phyloP scores from a whole-genome alignment of 2,113 vertebrate genomes.

The Anoura caudifer region DNA sequence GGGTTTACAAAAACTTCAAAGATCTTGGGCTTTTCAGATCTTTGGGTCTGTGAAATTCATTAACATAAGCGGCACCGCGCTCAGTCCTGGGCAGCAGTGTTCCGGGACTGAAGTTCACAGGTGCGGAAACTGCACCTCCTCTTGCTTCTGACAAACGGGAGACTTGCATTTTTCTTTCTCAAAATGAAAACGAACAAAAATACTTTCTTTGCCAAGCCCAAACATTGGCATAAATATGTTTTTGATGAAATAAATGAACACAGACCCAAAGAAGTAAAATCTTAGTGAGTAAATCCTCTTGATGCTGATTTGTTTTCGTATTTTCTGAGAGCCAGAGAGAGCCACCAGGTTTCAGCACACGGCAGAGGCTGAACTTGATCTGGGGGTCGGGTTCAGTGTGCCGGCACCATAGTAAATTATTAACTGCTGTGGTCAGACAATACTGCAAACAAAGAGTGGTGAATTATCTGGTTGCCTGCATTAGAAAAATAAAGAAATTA shows the following conservation, averaged over 20 bases:
- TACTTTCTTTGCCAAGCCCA: conserved; percentile 53
- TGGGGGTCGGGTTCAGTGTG: conserved; percentile 36
- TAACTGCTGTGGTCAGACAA: conserved; percentile 60
- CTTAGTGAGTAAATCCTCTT: conserved; percentile 51
- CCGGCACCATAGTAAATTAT: conserved; percentile 40
- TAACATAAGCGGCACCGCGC: background rate
- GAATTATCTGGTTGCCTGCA: conserved; percentile 51
- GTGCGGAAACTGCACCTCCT: background rate
- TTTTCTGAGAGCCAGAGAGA: conserved; percentile 58
- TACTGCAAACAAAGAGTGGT: background rate
- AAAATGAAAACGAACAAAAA: conserved; percentile 40
- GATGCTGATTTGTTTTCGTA: conserved; percentile 63
- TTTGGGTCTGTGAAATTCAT: background rate
- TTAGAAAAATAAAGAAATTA: conserved; percentile 50
- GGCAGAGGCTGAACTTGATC: conserved; percentile 47
- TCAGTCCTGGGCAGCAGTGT: background rate
- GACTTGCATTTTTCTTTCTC: background rate
- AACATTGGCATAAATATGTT: conserved; percentile 69
- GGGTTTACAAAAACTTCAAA: background rate
- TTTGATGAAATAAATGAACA: conserved; percentile 57
- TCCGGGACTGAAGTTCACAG: background rate
- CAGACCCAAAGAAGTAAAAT: conserved; percentile 53
- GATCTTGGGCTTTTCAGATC: background rate
- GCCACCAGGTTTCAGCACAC: conserved; percentile 35
- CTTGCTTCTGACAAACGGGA: background rate